Base-by-base conservation (phyloP, 92 coral and sea anemone species). In the Blastomussa wellsi region DNA sequence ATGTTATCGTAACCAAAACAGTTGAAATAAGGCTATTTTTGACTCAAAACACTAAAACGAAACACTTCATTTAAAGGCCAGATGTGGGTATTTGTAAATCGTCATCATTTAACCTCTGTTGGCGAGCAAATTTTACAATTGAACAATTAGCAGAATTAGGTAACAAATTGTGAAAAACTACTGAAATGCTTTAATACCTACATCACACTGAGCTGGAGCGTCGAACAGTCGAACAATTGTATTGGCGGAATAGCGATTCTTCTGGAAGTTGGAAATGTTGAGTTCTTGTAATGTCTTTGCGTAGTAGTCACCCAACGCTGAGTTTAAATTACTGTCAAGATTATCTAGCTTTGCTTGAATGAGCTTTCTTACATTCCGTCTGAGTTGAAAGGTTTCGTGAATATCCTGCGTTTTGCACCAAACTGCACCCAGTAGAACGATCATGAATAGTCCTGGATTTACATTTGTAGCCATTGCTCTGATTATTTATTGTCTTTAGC, bases 371-470 rank as follows among this genome's bases (percentile, higher is more conserved):
- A 93, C 62, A 48, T 82, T 84, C 72, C 80, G 64, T 36, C 95
- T 84, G 15, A 93, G 72, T 1, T 67, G 51, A 49, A 82, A 86
- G 2, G 93, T 90, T 62, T 90, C 93, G 24, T 90, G 92, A 69
- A 88, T 74, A 51, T 88, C 82, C 51, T 60, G 71, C 17, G 69
- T 37, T n/a, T 5, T 44, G 59, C 19, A 74, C 38, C 55, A 33
- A 31, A 22, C 32, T 16, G 16, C 36, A 74, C 35, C 47, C 32
- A 74, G n/a, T 10, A 74, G 33, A 24, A n/a, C 36, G 37, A 48
- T 49, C 37, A 49, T 42, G 20, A 74, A 14, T 26, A 74, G 1
- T 47, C 37, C 42, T 24, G 35, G 36, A 29, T 42, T 15, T 74
- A 14, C 28, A 74, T 15, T 41, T 20, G 17, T n/a, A n/a, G n/a